A percentile compares a stretch with the other conserved stretches of the same genome.
phyloP scores from a whole-genome alignment of 2,797 vertebrate species.

The Sebastiscus tertius region DNA sequence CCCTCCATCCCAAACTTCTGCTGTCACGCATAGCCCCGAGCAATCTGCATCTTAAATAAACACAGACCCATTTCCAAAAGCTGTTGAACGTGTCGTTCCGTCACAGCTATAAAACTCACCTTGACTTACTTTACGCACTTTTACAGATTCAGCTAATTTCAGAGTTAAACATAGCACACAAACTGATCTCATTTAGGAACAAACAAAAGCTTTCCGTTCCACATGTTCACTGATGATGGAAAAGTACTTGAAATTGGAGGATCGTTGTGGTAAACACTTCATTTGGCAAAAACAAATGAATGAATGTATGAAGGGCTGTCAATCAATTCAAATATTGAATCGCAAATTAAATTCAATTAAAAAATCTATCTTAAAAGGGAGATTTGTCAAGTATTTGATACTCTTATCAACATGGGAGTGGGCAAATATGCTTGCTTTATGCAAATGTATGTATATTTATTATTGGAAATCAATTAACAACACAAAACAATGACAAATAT shows the following conservation, averaged over 20 bases:
- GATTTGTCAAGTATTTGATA: not conserved
- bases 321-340: not conserved
- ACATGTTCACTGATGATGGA: not conserved
- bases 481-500: too few species aligned
- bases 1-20: not conserved
- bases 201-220: not conserved
- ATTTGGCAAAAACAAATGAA: not conserved
- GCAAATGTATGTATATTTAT: too few species aligned
- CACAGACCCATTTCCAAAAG: slow-evolving; percentile 21
- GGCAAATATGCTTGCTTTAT: too few species aligned
- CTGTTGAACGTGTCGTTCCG: slow-evolving; percentile 16
- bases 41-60: slow-evolving; percentile 25
- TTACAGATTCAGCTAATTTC: slow-evolving; percentile 14
- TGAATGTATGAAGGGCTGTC: not conserved
- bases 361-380: not conserved
- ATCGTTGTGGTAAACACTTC: not conserved
- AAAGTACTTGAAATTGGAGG: not conserved
- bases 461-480: too few species aligned
- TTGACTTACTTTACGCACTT: not conserved
- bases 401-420: too few species aligned
- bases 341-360: too few species aligned
- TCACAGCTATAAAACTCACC: slow-evolving; percentile 6
- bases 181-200: not conserved
- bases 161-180: slow-evolving; percentile 7
- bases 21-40: slow-evolving; percentile 4